Conservation (phyloP, 1,140 invertebrate genomes). For the Pteromalus puparum region DNA sequence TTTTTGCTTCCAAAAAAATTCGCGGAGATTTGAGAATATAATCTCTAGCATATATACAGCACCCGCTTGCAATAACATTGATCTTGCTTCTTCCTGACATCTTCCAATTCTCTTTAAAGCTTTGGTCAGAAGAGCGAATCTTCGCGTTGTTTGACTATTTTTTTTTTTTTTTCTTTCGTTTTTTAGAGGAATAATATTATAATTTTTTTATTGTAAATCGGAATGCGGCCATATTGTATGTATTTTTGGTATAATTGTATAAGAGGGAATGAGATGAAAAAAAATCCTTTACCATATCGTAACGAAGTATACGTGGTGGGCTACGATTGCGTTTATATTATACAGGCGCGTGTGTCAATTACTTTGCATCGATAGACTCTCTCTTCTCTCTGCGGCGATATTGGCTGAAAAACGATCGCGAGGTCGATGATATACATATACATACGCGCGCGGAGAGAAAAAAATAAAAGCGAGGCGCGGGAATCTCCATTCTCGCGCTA, state of each 20-base stretch:
- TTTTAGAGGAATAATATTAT: background rate
- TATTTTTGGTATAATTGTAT: constrained; percentile 23
- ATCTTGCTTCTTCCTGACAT: constrained; percentile 44
- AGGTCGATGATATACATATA: constrained; percentile 4
- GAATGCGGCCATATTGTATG: constrained; percentile 37
- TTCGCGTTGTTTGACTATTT: background rate
- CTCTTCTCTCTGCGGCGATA: background rate
- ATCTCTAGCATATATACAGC: background rate
- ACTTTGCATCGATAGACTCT: constrained; percentile 34
- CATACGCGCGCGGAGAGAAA: background rate
- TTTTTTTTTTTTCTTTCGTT: background rate
- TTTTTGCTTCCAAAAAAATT: constrained; percentile 6
- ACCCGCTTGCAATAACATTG: constrained; percentile 36
- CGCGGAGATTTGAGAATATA: background rate
- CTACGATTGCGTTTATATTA: constrained; percentile 25
- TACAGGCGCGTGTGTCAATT: constrained; percentile 44
- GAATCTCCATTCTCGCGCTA: background rate
- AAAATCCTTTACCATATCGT: constrained; percentile 48
- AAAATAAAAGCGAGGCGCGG: constrained; percentile 8
- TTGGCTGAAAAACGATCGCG: background rate
- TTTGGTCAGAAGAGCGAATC: constrained; percentile 35
- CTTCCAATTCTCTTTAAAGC: constrained; percentile 33
- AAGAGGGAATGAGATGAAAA: background rate
- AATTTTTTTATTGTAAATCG: constrained; percentile 38
- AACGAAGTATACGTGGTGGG: constrained; percentile 29